Evolutionary conservation across 2,797 vertebrate genomes (phyloP), one percentile per base, ranked within the genome.

Genomic region (Muraenolepis orangiensis): DNA sequence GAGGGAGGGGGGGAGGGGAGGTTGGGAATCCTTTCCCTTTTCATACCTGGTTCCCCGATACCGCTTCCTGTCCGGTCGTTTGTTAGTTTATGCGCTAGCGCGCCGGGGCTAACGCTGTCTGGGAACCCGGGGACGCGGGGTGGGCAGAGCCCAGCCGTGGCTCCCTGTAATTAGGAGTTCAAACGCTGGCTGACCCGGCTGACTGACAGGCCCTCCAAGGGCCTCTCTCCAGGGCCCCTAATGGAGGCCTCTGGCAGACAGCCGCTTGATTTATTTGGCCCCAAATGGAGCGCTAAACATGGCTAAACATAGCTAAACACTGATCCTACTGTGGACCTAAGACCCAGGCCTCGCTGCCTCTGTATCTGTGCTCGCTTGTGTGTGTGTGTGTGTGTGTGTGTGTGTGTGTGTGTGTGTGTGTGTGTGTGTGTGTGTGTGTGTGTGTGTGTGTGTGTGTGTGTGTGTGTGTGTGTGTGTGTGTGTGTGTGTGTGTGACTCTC

Each of bases 111-210:
- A 76, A 72, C 84, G 78, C 40, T 23, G 72, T 85, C 78, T 79
- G 78, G 77, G 84, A 78, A 75, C 69, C 70, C 76, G 81, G 75
- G 81, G 75, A 71, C 10, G 61, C 72, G 51, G 72, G 71, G 70
- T 36, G 36, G 31, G 46, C 81, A 78, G 77, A 78, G 84, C 84
- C 80, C 72, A 72, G 79, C 77, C 30, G 78, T 82, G 86, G 78
- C 87, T 90, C 93, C 89, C 91, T 94, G 90, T 94, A 94, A 94
- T 94, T 93, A 93, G 72, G 74, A 90, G 90, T 91, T 94, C 90
- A 94, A 94, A 93, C 89, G 84, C 82, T 85, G 87, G 78, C 81
- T 89, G 85, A 88, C 82, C 70, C 87, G 91, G 90, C 86, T 93
- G 92, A 94, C 81, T 94, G 93, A 94, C 92, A 84, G 91, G 89